These are phyloP conservation scores for Psittacula derbiana DNA, from an alignment of 2,797 vertebrate species.

Conservation along the genomic window DNA sequence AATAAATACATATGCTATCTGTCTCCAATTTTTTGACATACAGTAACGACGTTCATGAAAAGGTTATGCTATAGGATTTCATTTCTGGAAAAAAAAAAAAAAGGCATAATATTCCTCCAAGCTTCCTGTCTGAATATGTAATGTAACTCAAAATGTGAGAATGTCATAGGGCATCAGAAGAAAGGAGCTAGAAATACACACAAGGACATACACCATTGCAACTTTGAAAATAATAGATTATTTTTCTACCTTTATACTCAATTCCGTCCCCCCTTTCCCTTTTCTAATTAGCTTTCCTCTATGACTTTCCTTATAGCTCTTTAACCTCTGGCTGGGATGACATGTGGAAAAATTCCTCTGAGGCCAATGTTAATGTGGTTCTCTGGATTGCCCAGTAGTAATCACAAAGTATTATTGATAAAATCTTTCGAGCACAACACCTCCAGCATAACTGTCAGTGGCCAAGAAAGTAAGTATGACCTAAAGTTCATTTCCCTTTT, in stretches of 20 bases:
- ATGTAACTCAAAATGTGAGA: neutral
- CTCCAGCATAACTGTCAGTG: conserved; percentile 40
- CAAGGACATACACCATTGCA: neutral
- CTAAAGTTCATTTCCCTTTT: neutral
- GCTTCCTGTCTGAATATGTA: neutral
- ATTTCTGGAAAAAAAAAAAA: neutral
- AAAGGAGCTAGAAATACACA: neutral
- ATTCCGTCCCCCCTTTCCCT: conserved; percentile 24
- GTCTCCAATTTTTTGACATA: neutral
- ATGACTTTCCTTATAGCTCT: conserved; percentile 33
- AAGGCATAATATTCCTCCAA: neutral
- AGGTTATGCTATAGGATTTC: neutral
- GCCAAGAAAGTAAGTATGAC: conserved; percentile 14
- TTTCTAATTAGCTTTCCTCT: conserved; percentile 67
- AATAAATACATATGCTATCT: neutral
- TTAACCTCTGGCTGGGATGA: conserved; percentile 33
- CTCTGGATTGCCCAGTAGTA: conserved; percentile 8
- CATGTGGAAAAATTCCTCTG: conserved; percentile 43
- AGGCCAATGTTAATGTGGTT: conserved; percentile 25
- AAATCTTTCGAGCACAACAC: conserved; percentile 41
- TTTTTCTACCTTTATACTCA: conserved; percentile 9
- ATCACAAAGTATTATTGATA: conserved; percentile 14
- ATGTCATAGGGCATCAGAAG: neutral
- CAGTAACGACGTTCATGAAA: neutral
- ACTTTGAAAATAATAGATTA: conserved; percentile 38